Percentiles rank a stretch among this genome's conserved stretches.
These are phyloP conservation scores for Lasiommata megera DNA, from an alignment of 2,888 invertebrate species.

Conservation along the genomic window DNA sequence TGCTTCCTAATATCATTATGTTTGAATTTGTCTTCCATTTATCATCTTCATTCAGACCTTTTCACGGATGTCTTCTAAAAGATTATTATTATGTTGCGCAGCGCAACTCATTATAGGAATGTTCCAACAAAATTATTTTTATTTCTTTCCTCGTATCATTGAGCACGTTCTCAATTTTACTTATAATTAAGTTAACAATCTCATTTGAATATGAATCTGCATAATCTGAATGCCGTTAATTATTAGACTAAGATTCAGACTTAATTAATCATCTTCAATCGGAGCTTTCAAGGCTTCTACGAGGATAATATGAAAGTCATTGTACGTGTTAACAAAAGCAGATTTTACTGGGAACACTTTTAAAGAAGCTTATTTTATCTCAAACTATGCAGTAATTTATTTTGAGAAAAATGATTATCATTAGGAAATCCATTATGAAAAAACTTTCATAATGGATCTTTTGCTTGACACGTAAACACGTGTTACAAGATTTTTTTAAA, in stretches of 20 bases:
- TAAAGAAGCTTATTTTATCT: neutral
- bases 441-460: no score
- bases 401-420: neutral
- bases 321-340: conserved; percentile 3
- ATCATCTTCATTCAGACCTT: conserved; percentile 5
- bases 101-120: neutral
- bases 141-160: neutral
- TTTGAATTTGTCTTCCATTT: conserved; percentile 7
- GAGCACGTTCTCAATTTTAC: neutral
- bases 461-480: no score
- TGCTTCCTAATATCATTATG: conserved; percentile 6
- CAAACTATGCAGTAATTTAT: neutral
- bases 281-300: conserved; percentile 4
- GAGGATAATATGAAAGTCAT: conserved; percentile 2
- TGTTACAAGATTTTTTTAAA: no score
- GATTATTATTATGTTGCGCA: conserved; percentile 1
- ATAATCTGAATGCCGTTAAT: neutral
- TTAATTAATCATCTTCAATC: conserved; percentile 7
- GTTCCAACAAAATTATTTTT: neutral
- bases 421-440: no score
- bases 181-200: neutral
- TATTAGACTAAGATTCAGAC: neutral
- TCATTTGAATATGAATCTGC: neutral
- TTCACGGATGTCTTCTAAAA: conserved; percentile 1
- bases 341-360: conserved; percentile 5